Conservation (phyloP, 2,797 vertebrate genomes). For the Aldrovandia affinis region DNA sequence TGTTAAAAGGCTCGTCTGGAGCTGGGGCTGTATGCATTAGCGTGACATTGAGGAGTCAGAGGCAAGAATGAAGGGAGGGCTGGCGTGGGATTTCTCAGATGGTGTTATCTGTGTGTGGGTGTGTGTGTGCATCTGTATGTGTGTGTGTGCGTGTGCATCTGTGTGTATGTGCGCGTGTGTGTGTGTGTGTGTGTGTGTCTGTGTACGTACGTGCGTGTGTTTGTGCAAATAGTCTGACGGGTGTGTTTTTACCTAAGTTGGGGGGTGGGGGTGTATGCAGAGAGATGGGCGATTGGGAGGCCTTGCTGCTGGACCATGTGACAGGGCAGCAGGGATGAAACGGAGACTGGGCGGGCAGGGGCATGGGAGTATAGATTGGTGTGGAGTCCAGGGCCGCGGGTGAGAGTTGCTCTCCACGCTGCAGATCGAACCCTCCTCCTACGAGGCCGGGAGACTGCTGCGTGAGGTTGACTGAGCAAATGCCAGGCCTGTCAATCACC, state of each 20-base stretch:
- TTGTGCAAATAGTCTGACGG: not conserved
- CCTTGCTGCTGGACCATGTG: not conserved
- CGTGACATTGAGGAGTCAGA: not conserved
- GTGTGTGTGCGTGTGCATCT: not conserved
- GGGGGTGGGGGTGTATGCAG: no score
- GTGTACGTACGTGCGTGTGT: no score
- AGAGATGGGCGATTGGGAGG: not conserved
- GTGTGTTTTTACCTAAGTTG: not conserved
- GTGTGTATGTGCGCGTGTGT: not conserved
- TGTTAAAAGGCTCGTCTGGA: not conserved
- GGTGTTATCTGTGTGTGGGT: not conserved
- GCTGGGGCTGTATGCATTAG: not conserved
- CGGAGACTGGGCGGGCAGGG: not conserved
- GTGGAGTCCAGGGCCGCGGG: conserved; percentile 45
- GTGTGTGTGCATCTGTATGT: not conserved
- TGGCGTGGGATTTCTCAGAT: not conserved
- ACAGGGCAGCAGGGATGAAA: not conserved
- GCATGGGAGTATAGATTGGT: conserved; percentile 1
- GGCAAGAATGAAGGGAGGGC: not conserved
- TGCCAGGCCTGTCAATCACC: conserved; percentile 72
- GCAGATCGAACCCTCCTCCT: conserved; percentile 60
- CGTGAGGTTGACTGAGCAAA: conserved; percentile 66
- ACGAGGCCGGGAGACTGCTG: conserved; percentile 57
- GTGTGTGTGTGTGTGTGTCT: not conserved
- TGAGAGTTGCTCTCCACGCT: conserved; percentile 27